Percentiles rank a stretch among this genome's conserved stretches.
These are phyloP conservation scores for Ptilorrhoa leucosticta DNA, from an alignment of 2,113 vertebrate genomes.

Conservation along the genomic window DNA sequence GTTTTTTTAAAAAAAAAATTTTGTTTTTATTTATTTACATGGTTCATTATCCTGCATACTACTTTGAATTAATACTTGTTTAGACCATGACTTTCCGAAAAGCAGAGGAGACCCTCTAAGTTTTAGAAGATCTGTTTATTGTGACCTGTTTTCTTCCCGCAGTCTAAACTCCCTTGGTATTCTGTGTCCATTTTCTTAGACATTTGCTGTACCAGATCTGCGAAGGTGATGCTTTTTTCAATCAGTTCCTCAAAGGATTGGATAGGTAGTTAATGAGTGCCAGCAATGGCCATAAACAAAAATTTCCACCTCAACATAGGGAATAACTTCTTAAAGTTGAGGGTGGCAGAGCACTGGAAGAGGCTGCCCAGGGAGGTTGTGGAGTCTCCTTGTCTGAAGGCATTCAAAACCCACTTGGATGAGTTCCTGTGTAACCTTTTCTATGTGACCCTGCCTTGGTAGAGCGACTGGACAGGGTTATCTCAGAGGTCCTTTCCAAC, in stretches of 20 bases:
- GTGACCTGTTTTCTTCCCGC: neutral
- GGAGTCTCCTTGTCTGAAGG: neutral
- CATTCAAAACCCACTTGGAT: neutral
- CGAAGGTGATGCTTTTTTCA: neutral
- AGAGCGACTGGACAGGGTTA: neutral
- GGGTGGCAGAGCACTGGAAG: neutral
- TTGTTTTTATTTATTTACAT: neutral
- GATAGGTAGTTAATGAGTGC: neutral
- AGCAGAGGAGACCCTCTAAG: neutral
- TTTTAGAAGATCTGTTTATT: neutral
- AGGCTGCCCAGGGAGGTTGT: neutral
- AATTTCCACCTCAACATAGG: neutral
- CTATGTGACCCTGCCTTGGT: neutral
- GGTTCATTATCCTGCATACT: neutral
- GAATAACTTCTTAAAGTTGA: neutral
- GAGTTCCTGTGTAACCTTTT: neutral
- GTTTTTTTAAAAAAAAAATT: fast-evolving
- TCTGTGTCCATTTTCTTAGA: neutral
- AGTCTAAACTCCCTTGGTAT: too few species aligned
- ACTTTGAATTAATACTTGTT: neutral
- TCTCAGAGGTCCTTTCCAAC: neutral
- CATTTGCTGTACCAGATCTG: neutral
- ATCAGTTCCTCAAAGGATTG: neutral
- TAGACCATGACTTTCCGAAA: neutral
- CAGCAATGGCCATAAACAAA: neutral